Evolutionary conservation across 2,888 invertebrate genomes (phyloP).

Genomic region (Papilio demoleus): DNA sequence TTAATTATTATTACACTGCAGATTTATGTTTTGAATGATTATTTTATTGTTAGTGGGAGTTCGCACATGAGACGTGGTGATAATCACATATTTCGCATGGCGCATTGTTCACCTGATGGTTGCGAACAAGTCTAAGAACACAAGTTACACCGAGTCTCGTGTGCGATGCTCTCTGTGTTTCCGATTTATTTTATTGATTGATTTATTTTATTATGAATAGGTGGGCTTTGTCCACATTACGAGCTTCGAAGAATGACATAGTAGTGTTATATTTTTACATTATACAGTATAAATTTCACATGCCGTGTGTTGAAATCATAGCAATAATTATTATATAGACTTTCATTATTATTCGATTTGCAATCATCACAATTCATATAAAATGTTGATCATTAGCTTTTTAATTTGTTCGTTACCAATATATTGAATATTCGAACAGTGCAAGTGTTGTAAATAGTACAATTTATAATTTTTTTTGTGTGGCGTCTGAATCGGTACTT

Average conservation of each 20-base stretch:
- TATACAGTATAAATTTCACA: slow-evolving; percentile 27
- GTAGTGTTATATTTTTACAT: slow-evolving; percentile 40
- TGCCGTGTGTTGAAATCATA: slow-evolving; percentile 8
- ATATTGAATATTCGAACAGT: slow-evolving; percentile 56
- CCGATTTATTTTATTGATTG: slow-evolving; percentile 53
- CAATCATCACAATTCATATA: slow-evolving; percentile 50
- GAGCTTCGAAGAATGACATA: slow-evolving; percentile 48
- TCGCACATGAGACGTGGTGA: not conserved
- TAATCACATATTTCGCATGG: not conserved
- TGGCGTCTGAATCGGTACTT: slow-evolving; percentile 54
- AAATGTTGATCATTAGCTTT: slow-evolving; percentile 43
- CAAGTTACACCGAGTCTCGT: not conserved
- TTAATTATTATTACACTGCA: slow-evolving; percentile 73
- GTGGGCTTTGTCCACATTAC: slow-evolving; percentile 36
- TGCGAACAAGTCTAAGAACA: not conserved
- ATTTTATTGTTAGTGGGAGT: slow-evolving; percentile 61
- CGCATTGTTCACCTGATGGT: not conserved
- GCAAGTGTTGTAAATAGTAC: slow-evolving; percentile 74
- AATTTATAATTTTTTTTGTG: slow-evolving; percentile 59
- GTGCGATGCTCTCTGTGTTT: slow-evolving; percentile 54
- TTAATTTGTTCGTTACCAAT: slow-evolving; percentile 68
- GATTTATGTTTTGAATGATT: slow-evolving; percentile 67
- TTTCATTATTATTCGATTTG: slow-evolving; percentile 29
- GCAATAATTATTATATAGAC: slow-evolving; percentile 19
- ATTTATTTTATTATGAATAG: slow-evolving; percentile 53